phyloP scores from a whole-genome alignment of 2,888 invertebrate species.

The Parnassius smintheus region DNA sequence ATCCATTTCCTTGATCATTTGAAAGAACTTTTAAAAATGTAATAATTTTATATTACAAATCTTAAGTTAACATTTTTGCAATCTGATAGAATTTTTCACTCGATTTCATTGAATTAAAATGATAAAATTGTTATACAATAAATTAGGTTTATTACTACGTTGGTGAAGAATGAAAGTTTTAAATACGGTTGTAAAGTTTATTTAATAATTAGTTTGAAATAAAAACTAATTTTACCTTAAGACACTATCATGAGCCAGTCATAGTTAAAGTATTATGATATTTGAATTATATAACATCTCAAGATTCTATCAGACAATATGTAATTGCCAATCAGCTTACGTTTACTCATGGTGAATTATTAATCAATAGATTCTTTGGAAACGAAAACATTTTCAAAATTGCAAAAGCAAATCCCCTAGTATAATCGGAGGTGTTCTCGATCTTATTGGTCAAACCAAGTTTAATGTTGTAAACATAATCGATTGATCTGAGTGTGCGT shows the following conservation, averaged over 20 bases:
- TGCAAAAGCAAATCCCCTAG: constrained; percentile 35
- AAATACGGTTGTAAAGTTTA: too few species aligned
- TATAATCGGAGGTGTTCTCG: constrained; percentile 50
- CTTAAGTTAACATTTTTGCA: too few species aligned
- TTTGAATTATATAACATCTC: too few species aligned
- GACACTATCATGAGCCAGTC: not conserved
- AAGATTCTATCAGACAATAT: constrained; percentile 8
- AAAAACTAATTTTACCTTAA: not conserved
- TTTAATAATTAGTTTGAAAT: not conserved
- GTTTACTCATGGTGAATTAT: constrained; percentile 34
- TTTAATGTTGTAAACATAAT: constrained; percentile 70
- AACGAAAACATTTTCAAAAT: constrained; percentile 41
- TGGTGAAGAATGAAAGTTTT: too few species aligned
- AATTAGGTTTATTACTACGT: too few species aligned
- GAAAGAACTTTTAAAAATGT: too few species aligned
- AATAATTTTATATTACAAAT: too few species aligned
- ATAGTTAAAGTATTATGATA: too few species aligned
- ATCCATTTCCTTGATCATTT: not conserved
- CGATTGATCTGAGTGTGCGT: constrained; percentile 81
- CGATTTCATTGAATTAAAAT: too few species aligned
- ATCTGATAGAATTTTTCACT: too few species aligned
- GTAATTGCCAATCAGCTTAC: constrained; percentile 32
- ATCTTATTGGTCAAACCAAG: constrained; percentile 45
- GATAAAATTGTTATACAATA: too few species aligned
- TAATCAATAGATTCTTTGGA: constrained; percentile 32